phyloP scores from a whole-genome alignment of 1,140 invertebrate genomes.

The Danaus plexippus region DNA sequence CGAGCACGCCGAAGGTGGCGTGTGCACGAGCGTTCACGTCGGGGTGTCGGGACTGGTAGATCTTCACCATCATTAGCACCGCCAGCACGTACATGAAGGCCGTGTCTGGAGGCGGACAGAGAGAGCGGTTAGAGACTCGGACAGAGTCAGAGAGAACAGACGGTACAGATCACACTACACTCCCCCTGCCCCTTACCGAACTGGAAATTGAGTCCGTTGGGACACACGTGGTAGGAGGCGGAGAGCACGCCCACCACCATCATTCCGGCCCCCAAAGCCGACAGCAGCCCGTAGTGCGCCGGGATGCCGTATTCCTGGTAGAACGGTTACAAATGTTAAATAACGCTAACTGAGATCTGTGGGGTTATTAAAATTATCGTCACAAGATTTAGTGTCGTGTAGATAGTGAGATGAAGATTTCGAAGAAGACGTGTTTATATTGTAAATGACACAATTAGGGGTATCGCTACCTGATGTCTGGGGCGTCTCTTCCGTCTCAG shows the following conservation, averaged over 20 bases:
- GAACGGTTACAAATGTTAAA: neutral
- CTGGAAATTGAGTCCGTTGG: constrained; percentile 91
- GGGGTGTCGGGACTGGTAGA: constrained; percentile 94
- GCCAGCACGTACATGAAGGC: constrained; percentile 95
- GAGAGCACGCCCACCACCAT: constrained; percentile 93
- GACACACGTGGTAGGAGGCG: constrained; percentile 91
- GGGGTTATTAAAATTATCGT: too few species aligned
- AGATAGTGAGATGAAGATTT: too few species aligned
- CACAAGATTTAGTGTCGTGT: too few species aligned
- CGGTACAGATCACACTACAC: neutral
- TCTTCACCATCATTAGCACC: constrained; percentile 90
- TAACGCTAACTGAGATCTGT: neutral
- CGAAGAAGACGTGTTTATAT: too few species aligned
- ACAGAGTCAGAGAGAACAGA: too few species aligned
- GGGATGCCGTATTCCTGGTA: constrained; percentile 80
- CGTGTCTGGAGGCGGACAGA: constrained; percentile 76
- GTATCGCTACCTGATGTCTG: constrained; percentile 33
- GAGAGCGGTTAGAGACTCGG: neutral
- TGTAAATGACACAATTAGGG: too few species aligned
- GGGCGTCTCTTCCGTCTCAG: constrained; percentile 28
- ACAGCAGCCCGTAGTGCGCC: constrained; percentile 91
- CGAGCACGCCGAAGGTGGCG: constrained; percentile 85
- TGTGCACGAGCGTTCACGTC: constrained; percentile 93
- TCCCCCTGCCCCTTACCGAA: constrained; percentile 77
- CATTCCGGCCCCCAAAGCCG: constrained; percentile 90